A percentile compares a stretch with the other conserved stretches of the same genome.
Evolutionary conservation across 2,888 invertebrate genomes (phyloP).

Genomic region (Ophion slaviceki): DNA sequence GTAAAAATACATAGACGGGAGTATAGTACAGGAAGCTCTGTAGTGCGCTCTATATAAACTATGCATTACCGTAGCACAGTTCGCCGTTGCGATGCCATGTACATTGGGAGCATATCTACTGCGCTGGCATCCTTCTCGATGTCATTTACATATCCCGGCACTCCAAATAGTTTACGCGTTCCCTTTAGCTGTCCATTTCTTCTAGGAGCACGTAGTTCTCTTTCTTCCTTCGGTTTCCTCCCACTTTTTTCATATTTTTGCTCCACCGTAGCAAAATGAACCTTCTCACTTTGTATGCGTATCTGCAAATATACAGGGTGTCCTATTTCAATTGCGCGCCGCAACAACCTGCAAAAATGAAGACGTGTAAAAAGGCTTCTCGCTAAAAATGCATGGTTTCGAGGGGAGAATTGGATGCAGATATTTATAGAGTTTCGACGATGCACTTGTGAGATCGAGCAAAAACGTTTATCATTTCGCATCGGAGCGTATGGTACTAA

Average conservation of each 20-base stretch:
- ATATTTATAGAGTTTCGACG: neutral
- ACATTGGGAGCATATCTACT: constrained; percentile 12
- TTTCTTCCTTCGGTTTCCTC: constrained; percentile 30
- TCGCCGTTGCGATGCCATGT: constrained; percentile 41
- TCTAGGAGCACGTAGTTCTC: constrained; percentile 55
- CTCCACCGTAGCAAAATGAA: constrained; percentile 25
- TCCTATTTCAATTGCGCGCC: neutral
- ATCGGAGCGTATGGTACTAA: too few species aligned
- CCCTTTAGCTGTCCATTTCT: constrained; percentile 59
- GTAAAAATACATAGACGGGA: neutral
- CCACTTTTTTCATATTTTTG: constrained; percentile 45
- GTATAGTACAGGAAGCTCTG: constrained; percentile 17
- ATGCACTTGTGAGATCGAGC: neutral
- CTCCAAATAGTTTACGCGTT: constrained; percentile 64
- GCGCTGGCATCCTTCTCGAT: constrained; percentile 45
- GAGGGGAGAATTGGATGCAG: neutral
- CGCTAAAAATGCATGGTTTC: neutral
- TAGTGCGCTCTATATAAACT: constrained; percentile 34
- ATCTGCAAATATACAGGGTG: neutral
- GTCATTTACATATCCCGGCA: constrained; percentile 65
- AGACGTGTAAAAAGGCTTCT: neutral
- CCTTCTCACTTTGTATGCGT: constrained; percentile 9
- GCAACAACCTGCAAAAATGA: neutral
- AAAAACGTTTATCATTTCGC: too few species aligned
- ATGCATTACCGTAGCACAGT: constrained; percentile 35